Conservation (phyloP, 92 coral and sea anemone genomes). For the Phenganax marumi region DNA sequence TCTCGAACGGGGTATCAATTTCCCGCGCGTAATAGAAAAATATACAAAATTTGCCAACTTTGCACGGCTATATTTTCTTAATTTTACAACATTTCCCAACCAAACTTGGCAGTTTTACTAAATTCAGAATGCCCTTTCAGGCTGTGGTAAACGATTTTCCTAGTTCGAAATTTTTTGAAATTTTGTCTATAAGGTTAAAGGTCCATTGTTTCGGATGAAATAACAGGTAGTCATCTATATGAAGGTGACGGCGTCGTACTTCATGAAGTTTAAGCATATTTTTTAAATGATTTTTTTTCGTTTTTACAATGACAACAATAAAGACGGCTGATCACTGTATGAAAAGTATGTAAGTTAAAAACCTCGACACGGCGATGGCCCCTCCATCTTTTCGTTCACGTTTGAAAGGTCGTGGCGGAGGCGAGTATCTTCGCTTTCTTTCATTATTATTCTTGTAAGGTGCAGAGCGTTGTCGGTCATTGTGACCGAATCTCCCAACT, state of each 20-base stretch:
- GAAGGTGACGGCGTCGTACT: too few species aligned
- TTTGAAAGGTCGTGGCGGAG: conserved; percentile 35
- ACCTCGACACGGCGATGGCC: not conserved
- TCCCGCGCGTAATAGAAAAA: not conserved
- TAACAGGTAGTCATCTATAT: too few species aligned
- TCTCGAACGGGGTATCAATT: not conserved
- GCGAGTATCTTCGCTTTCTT: conserved; percentile 18
- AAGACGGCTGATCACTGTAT: not conserved
- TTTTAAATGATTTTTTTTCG: too few species aligned
- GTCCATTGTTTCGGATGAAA: too few species aligned
- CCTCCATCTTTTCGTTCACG: conserved; percentile 23
- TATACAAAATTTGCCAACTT: not conserved
- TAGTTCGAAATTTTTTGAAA: too few species aligned
- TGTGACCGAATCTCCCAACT: conserved; percentile 68
- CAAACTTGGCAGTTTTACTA: too few species aligned
- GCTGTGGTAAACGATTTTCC: too few species aligned
- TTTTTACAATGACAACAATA: not conserved
- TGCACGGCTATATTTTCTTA: not conserved
- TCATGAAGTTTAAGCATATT: too few species aligned
- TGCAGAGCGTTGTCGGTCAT: conserved; percentile 37
- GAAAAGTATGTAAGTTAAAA: not conserved
- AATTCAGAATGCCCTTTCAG: too few species aligned
- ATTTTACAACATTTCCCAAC: too few species aligned
- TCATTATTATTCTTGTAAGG: conserved; percentile 10
- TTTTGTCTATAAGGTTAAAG: too few species aligned